A percentile compares a stretch with the other conserved stretches of the same genome.
phyloP scores from a whole-genome alignment of 2,113 vertebrate genomes.

The Mellivora capensis region DNA sequence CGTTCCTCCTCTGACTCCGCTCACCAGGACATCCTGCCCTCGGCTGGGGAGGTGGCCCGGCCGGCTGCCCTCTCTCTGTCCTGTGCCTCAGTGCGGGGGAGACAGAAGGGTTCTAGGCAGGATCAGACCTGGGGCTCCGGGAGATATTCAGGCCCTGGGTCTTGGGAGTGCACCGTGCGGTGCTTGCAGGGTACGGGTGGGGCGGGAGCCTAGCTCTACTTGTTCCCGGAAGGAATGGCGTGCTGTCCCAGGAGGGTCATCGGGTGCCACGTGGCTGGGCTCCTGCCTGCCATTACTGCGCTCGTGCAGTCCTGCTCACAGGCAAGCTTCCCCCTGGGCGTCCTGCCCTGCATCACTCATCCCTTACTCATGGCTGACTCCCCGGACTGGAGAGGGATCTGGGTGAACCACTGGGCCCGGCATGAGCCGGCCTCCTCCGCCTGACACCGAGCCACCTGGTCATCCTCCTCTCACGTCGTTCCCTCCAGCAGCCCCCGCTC shows the following conservation, averaged over 20 bases:
- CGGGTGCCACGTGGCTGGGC: not conserved
- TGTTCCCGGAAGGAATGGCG: not conserved
- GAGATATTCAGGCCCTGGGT: not conserved
- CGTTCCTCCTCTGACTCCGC: conserved; percentile 23
- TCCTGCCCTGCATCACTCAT: not conserved
- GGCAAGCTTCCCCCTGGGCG: not conserved
- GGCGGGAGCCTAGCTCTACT: not conserved
- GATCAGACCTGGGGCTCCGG: not conserved
- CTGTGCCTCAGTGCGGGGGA: not conserved
- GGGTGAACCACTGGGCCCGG: not conserved
- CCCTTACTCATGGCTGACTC: not conserved
- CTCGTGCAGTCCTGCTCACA: not conserved
- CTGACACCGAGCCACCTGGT: not conserved
- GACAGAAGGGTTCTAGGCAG: not conserved
- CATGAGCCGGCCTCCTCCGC: not conserved
- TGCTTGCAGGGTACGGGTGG: not conserved
- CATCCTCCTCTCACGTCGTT: not conserved
- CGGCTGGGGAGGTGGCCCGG: not conserved
- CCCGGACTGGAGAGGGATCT: not conserved
- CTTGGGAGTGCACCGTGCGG: fast-evolving
- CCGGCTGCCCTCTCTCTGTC: not conserved
- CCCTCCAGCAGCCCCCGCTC: not conserved
- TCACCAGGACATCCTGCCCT: not conserved
- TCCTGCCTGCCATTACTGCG: not conserved
- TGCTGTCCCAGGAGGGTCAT: not conserved